Percentiles rank a stretch among this genome's conserved stretches.
These are phyloP conservation scores for Leptinotarsa rubiginosa DNA, from an alignment of 2,888 invertebrate genomes.

Conservation along the genomic window DNA sequence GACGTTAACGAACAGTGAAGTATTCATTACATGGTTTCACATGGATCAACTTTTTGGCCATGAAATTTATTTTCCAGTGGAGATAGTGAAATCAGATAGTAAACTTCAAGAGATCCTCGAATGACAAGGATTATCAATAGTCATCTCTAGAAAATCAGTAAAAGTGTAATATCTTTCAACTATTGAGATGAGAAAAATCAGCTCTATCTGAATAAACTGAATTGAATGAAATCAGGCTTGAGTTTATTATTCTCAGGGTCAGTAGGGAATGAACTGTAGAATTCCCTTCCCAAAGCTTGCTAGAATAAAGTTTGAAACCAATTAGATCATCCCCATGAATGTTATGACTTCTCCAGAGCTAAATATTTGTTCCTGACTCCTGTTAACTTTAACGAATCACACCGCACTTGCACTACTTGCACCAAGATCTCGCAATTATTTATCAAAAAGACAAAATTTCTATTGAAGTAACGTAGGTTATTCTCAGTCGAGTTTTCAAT, in stretches of 20 bases:
- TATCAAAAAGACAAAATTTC: slow-evolving; percentile 35
- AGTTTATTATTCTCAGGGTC: slow-evolving; percentile 61
- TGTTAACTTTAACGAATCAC: slow-evolving; percentile 38
- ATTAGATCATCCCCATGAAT: background rate
- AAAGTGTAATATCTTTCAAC: slow-evolving; percentile 45
- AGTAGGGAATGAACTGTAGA: slow-evolving; percentile 54
- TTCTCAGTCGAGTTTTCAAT: slow-evolving; percentile 56
- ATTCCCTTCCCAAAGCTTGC: slow-evolving; percentile 37
- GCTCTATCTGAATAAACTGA: slow-evolving; percentile 37
- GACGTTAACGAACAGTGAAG: background rate
- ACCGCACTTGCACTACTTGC: slow-evolving; percentile 51
- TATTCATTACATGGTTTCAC: no score
- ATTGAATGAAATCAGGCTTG: slow-evolving; percentile 49
- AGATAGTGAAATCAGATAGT: no score
- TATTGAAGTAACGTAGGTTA: slow-evolving; percentile 48
- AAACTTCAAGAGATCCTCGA: no score
- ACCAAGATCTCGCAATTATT: slow-evolving; percentile 38
- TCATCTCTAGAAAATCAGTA: background rate
- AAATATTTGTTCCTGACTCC: slow-evolving; percentile 47
- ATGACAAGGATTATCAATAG: background rate
- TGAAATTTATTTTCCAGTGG: no score
- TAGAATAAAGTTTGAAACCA: slow-evolving; percentile 26
- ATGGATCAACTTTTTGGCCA: no score
- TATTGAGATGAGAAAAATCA: slow-evolving; percentile 45
- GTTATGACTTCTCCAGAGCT: slow-evolving; percentile 10